phyloP scores from a whole-genome alignment of 2,113 vertebrate genomes.

The Ictidomys tridecemlineatus region DNA sequence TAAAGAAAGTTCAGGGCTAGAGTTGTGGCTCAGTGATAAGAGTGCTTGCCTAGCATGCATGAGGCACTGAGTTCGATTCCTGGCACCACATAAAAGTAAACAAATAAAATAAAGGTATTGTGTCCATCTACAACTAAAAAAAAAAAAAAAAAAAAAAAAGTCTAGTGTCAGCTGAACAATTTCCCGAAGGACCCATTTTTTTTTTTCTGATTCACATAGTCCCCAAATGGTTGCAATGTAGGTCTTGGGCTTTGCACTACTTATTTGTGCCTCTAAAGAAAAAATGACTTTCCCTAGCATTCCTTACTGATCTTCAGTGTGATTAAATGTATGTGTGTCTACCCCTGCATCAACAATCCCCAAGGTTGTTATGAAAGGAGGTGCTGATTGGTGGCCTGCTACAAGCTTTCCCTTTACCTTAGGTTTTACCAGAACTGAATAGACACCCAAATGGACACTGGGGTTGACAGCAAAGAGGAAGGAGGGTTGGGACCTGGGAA shows the following conservation, averaged over 20 bases:
- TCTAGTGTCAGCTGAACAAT: not conserved
- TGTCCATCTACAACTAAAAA: too few relatives aligned
- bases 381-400: not conserved
- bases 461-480: not conserved
- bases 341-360: not conserved
- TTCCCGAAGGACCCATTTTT: not conserved
- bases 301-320: not conserved
- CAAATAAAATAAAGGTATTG: too few relatives aligned
- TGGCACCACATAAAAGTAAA: too few relatives aligned
- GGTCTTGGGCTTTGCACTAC: not conserved
- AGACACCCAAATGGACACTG: not conserved
- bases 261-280: conserved; percentile 18
- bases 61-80: too few relatives aligned
- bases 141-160: not conserved
- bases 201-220: not conserved
- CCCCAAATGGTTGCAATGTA: not conserved
- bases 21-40: too few relatives aligned
- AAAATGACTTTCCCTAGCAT: not conserved
- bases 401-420: not conserved
- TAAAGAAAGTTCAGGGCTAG: not conserved
- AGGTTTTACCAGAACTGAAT: not conserved
- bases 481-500: not conserved
- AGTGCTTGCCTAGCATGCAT: too few relatives aligned
- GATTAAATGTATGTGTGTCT: not conserved
- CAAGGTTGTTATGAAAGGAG: not conserved